Evolutionary conservation across 2,888 invertebrate genomes (phyloP).

Genomic region (Chirona hameri): DNA sequence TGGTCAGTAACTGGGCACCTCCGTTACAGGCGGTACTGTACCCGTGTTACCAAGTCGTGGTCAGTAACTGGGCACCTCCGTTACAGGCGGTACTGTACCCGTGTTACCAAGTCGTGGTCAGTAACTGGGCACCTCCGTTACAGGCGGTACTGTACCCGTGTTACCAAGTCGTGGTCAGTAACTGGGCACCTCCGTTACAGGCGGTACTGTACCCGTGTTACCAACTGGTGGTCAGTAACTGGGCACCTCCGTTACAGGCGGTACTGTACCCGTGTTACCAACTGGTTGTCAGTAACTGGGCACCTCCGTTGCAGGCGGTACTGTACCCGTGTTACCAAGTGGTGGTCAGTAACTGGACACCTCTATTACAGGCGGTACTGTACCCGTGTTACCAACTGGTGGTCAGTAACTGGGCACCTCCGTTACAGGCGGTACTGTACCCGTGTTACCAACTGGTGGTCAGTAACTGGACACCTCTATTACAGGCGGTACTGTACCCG

Average conservation of each 20-base stretch:
- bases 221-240: conserved; percentile 72
- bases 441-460: conserved; percentile 75
- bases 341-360: conserved; percentile 76
- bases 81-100: conserved; percentile 57
- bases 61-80: conserved; percentile 77
- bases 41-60: conserved; percentile 74
- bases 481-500: conserved; percentile 57
- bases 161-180: conserved; percentile 72
- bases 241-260: conserved; percentile 64
- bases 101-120: conserved; percentile 72
- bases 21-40: conserved; percentile 55
- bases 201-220: conserved; percentile 64
- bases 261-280: conserved; percentile 71
- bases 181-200: conserved; percentile 68
- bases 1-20: conserved; percentile 78
- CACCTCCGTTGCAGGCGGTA: conserved; percentile 64
- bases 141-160: conserved; percentile 60
- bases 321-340: conserved; percentile 75
- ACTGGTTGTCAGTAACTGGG: conserved; percentile 73
- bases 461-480: conserved; percentile 75
- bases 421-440: conserved; percentile 54
- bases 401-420: conserved; percentile 77
- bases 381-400: conserved; percentile 77
- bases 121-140: conserved; percentile 71
- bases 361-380: conserved; percentile 51